Evolutionary conservation across 2,113 vertebrate species (phyloP), one percentile per base, ranked within the genome.

Genomic region (Coptodon rendalli): DNA sequence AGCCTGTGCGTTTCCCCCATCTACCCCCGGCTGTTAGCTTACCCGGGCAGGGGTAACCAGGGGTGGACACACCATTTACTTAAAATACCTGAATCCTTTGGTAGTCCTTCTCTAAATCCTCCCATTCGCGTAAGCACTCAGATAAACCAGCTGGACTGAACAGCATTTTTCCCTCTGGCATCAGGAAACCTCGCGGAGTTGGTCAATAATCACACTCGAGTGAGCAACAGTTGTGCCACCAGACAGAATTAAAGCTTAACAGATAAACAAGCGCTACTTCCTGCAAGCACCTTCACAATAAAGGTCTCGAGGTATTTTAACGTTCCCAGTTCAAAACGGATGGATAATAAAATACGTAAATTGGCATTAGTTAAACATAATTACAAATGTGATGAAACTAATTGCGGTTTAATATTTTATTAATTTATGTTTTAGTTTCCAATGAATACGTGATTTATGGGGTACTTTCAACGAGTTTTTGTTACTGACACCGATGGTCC

Each of bases 111-210:
- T 98, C 97, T 87, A 99, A 94, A 89, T 97, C 97, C 29, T 96
- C 96, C 98, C 98, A 99, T 91, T 99, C 98, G 43, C 96, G 96
- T 80, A 97, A 89, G 91, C 98, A 99, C 87, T 98, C 97, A 8
- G 38, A 13, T 2, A 96, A 83, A 48, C 91, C 90, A 4, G 56
- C 68, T 0, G 96, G 95, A 63, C 13, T 92, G 83, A 86, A 96
- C 86, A 96, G 86, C 95, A 96, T 4, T 84, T 87, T 31, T 0
- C 71, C 34, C 5, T 12, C 2, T 50, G 3, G 11, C 68, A 80
- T 61, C 1, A 17, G 8, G 6, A 68, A 52, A n/a, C 29, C 48
- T 48, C 7, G 4, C 0, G 17, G 59, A 57, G 17, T 76, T 86
- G 56, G 4, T 82, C 34, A 87, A 90, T 34, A 63, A 12, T 27